phyloP scores from a whole-genome alignment of 1,140 invertebrate species.

The Trichonephila clavata region DNA sequence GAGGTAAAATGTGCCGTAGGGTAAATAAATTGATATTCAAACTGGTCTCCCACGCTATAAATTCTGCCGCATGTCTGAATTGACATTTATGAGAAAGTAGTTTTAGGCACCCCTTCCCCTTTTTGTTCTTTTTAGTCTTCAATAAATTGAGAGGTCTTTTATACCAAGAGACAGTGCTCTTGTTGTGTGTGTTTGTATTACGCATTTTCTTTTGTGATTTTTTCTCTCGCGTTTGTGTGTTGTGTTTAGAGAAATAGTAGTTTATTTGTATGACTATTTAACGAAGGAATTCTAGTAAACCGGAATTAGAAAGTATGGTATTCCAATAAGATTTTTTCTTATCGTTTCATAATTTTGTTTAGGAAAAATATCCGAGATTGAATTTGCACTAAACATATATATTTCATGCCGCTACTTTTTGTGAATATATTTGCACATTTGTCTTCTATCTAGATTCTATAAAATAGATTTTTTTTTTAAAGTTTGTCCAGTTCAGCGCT shows the following conservation, averaged over 20 bases:
- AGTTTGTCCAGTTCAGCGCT: too few species aligned
- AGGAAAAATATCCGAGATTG: too few species aligned
- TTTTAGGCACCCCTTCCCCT: neutral
- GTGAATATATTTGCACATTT: too few species aligned
- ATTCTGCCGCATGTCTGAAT: neutral
- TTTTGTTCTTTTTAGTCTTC: neutral
- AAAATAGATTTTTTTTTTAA: too few species aligned
- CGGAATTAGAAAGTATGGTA: neutral
- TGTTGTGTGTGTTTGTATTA: neutral
- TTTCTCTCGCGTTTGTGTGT: too few species aligned
- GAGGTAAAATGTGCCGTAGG: neutral
- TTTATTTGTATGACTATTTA: neutral
- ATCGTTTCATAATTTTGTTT: too few species aligned
- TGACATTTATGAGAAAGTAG: neutral
- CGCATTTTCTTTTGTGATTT: neutral
- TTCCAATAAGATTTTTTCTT: too few species aligned
- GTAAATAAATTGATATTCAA: conserved; percentile 13
- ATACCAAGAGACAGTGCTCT: neutral
- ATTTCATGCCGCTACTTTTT: too few species aligned
- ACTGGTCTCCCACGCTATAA: conserved; percentile 31
- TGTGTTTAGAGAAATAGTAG: neutral
- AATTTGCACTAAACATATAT: too few species aligned
- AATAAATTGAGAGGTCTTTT: neutral
- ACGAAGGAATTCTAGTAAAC: neutral
- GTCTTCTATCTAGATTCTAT: too few species aligned